phyloP scores from a whole-genome alignment of 1,140 invertebrate genomes.

The Hyposmocoma kahamanoa region DNA sequence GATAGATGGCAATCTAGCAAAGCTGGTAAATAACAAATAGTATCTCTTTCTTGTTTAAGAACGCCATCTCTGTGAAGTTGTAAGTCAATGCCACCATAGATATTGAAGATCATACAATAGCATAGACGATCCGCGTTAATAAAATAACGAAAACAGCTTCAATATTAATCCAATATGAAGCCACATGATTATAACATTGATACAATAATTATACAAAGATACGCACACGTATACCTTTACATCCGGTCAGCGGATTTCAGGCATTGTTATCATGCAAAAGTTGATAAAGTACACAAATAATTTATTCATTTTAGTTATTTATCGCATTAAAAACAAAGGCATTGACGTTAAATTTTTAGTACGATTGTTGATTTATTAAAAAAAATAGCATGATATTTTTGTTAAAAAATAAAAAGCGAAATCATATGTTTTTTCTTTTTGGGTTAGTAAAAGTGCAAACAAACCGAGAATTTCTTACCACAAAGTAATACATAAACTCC shows the following conservation, averaged over 20 bases:
- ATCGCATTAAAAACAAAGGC: too few species aligned
- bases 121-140: conserved; percentile 35
- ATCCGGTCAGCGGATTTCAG: conserved; percentile 35
- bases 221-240: not conserved
- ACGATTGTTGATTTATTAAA: not conserved
- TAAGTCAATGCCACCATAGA: conserved; percentile 38
- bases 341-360: too few species aligned
- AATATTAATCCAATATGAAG: conserved; percentile 2
- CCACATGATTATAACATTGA: conserved; percentile 2
- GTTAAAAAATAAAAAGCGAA: not conserved
- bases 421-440: conserved; percentile 8
- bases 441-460: conserved; percentile 27
- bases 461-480: conserved; percentile 16
- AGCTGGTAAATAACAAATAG: too few species aligned
- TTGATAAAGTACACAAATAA: too few species aligned
- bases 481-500: conserved; percentile 33
- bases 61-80: not conserved
- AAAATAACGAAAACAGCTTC: conserved; percentile 13
- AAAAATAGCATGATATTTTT: not conserved
- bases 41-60: not conserved
- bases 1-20: too few species aligned
- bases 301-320: too few species aligned
- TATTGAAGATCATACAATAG: conserved; percentile 47
- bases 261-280: conserved; percentile 9
- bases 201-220: not conserved